A percentile compares a stretch with the other conserved stretches of the same genome.
Conservation (phyloP, 2,797 vertebrate species). For the Bovichtus diacanthus region DNA sequence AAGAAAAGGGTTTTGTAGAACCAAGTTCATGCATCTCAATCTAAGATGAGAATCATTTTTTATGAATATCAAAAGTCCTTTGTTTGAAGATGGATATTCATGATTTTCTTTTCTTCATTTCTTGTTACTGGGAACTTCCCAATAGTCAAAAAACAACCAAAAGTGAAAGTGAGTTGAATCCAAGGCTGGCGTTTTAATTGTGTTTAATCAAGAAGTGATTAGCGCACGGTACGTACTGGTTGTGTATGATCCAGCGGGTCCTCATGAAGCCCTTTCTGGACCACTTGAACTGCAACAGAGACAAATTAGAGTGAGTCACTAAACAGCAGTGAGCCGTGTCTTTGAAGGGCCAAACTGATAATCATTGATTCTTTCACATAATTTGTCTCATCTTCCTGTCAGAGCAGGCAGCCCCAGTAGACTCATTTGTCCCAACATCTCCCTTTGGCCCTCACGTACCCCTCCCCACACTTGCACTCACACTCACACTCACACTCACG, state of each 20-base stretch:
- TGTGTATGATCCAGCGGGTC: slow-evolving; percentile 88
- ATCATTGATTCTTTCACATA: slow-evolving; percentile 77
- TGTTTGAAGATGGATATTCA: not conserved
- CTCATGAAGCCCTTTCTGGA: slow-evolving; percentile 91
- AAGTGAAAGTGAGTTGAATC: not conserved
- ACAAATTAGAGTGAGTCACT: slow-evolving; percentile 67
- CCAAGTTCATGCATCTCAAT: not conserved
- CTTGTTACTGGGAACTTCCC: not conserved
- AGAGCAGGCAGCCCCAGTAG: slow-evolving; percentile 66
- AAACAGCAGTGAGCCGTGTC: slow-evolving; percentile 66
- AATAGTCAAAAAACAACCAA: not conserved
- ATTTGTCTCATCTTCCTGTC: slow-evolving; percentile 82
- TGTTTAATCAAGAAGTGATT: not conserved
- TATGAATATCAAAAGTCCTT: not conserved
- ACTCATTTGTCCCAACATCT: slow-evolving; percentile 75
- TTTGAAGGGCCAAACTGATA: slow-evolving; percentile 70
- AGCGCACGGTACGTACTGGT: slow-evolving; percentile 82
- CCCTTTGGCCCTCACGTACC: slow-evolving; percentile 51
- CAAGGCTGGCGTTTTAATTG: not conserved
- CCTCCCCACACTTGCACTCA: slow-evolving; percentile 33
- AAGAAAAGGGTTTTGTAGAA: not conserved
- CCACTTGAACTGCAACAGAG: slow-evolving; percentile 88
- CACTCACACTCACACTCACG: slow-evolving; percentile 35
- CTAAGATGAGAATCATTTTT: not conserved
- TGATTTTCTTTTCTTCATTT: not conserved